Percentiles rank a stretch among this genome's conserved stretches.
These are phyloP conservation scores for Holothuria leucospilota DNA, from an alignment of 53 echinoderm and acorn worm species.

Conservation along the genomic window DNA sequence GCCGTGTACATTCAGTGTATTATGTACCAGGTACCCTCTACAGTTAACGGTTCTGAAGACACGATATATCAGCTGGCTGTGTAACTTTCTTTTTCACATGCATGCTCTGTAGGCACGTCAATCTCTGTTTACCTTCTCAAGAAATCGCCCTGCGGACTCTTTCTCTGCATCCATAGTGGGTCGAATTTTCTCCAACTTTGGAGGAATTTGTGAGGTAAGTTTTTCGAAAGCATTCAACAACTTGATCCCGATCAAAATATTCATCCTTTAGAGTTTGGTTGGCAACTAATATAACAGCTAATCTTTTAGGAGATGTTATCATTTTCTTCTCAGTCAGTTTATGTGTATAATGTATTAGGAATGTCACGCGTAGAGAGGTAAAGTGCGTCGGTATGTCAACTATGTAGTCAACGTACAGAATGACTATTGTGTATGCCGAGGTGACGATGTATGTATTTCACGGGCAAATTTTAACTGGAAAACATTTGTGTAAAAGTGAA, in stretches of 20 bases:
- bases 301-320: too few species aligned
- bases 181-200: neutral
- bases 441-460: neutral
- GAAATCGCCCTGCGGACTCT: slow-evolving; percentile 24
- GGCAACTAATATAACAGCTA: too few species aligned
- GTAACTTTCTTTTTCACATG: too few species aligned
- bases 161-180: neutral
- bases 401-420: slow-evolving; percentile 8
- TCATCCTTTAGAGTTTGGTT: too few species aligned
- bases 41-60: too few species aligned
- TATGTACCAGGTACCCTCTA: too few species aligned
- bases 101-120: neutral
- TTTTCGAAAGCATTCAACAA: neutral
- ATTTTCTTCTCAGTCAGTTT: too few species aligned
- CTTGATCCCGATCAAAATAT: neutral
- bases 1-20: too few species aligned
- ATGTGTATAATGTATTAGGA: too few species aligned
- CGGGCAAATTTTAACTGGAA: too few species aligned
- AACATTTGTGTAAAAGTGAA: too few species aligned
- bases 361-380: neutral
- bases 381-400: slow-evolving; percentile 30
- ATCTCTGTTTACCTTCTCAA: neutral
- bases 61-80: too few species aligned
- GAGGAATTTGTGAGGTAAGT: slow-evolving; percentile 29
- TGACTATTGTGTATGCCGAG: neutral